phyloP scores from a whole-genome alignment of 2,888 invertebrate genomes.

The Chrysotoxum bicinctum region DNA sequence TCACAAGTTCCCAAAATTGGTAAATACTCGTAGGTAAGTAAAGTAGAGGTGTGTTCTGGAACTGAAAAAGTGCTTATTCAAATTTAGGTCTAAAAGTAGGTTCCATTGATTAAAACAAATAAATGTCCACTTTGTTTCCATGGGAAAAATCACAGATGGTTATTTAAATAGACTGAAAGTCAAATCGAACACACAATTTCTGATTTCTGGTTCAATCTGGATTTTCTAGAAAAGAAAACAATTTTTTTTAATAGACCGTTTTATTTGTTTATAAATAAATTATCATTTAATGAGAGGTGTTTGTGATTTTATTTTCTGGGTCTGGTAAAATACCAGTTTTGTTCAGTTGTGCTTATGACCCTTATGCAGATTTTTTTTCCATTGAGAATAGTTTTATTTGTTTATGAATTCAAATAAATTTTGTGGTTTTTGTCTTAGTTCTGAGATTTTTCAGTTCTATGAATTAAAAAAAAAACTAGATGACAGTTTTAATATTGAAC shows the following conservation, averaged over 20 bases:
- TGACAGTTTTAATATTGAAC: neutral
- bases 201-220: neutral
- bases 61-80: neutral
- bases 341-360: neutral
- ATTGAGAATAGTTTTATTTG: neutral
- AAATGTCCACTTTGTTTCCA: neutral
- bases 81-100: too few relatives aligned
- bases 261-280: constrained; percentile 14
- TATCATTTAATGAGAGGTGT: neutral
- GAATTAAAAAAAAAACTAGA: neutral
- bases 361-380: neutral
- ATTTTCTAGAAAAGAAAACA: neutral
- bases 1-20: neutral
- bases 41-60: neutral
- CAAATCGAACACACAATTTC: neutral
- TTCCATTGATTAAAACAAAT: neutral
- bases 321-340: constrained; percentile 16
- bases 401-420: neutral
- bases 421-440: neutral
- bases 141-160: neutral
- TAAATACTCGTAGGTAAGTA: neutral
- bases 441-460: neutral
- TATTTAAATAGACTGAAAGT: neutral
- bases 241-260: neutral
- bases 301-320: neutral